Conservation (phyloP, 2,797 vertebrate species). For the Paedocypris micromegethes region DNA sequence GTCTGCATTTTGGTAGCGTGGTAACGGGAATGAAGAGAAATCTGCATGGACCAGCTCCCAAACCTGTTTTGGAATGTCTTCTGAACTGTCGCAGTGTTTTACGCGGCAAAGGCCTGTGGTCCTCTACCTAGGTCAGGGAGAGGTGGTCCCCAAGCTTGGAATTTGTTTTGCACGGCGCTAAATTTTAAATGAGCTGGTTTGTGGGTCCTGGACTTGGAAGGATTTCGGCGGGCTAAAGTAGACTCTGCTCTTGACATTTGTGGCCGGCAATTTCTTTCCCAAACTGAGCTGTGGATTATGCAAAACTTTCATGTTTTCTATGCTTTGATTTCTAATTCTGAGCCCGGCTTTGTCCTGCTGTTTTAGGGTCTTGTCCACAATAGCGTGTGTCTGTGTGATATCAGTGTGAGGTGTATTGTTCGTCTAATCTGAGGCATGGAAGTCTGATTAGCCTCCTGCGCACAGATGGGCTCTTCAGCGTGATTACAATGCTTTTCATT, state of each 20-base stretch:
- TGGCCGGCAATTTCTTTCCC: background rate
- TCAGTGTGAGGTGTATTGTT: conserved; percentile 15
- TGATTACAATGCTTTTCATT: conserved; percentile 49
- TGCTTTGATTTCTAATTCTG: conserved; percentile 12
- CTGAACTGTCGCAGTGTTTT: background rate
- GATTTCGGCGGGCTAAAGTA: too few relatives aligned
- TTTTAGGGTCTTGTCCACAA: background rate
- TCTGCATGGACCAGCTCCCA: background rate
- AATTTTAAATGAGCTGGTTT: too few relatives aligned
- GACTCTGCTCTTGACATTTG: too few relatives aligned
- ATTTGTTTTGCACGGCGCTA: background rate
- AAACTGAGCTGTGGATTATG: background rate
- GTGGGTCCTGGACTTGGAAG: too few relatives aligned
- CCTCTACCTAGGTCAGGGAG: background rate
- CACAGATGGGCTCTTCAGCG: conserved; percentile 43
- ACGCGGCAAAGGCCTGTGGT: background rate
- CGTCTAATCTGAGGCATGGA: conserved; percentile 17
- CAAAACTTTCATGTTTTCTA: background rate
- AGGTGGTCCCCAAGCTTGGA: background rate
- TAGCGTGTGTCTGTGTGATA: background rate
- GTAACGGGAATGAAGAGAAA: too few relatives aligned
- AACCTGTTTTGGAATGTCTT: background rate
- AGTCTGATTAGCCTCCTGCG: conserved; percentile 43
- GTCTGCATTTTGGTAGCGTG: too few relatives aligned
- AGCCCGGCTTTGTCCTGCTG: background rate